Base-by-base conservation (phyloP, 1,140 invertebrate species). In the Hylaeus anthracinus region DNA sequence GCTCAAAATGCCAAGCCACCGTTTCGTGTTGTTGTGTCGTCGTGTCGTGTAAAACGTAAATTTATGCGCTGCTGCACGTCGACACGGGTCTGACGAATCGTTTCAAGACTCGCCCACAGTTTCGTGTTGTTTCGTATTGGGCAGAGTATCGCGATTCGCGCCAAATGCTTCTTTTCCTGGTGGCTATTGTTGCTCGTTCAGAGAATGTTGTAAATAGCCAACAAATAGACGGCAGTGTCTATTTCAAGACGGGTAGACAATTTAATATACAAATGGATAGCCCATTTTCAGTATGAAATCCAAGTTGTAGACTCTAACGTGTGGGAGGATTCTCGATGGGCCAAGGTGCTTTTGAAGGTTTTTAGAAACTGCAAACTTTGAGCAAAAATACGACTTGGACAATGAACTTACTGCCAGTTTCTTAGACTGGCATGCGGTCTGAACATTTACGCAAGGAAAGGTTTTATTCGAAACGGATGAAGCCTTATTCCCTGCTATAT, bases 151-250 rank as follows among this genome's bases (percentile, higher is more conserved):
- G 66, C 39, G 37, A 8, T 10, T 14, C 70, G 70, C 61, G 77
- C 77, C 77, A 79, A 73, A 41, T 39, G n/a, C 15, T 55, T 72
- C 58, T 65, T 55, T 37, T 3, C 15, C n/a, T 12, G 51, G 2
- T 61, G 37, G 45, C 66, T 71, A 78, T 78, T 78, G 75, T 78
- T 78, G 48, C 39, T 72, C n/a, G 67, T 53, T 72, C 67, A 53
- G 56, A 2, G 66, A 78, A 78, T 37, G 56, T 72, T 78, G 12
- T 56, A 72, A 78, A 72, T 78, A 78, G 67, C 66, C 75, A 14
- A 56, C 51, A n/a, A 56, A 65, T 56, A 37, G 26, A 43, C 3
- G 37, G 45, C 14, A 4, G 12, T 61, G 3, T 41, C 58, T 78
- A 53, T 72, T 63, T 53, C n/a, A 2, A 51, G 26, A 15, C 10